Evolutionary conservation across 2,113 vertebrate genomes (phyloP), one percentile per base, ranked within the genome.

Genomic region (Synodontis membranacea): DNA sequence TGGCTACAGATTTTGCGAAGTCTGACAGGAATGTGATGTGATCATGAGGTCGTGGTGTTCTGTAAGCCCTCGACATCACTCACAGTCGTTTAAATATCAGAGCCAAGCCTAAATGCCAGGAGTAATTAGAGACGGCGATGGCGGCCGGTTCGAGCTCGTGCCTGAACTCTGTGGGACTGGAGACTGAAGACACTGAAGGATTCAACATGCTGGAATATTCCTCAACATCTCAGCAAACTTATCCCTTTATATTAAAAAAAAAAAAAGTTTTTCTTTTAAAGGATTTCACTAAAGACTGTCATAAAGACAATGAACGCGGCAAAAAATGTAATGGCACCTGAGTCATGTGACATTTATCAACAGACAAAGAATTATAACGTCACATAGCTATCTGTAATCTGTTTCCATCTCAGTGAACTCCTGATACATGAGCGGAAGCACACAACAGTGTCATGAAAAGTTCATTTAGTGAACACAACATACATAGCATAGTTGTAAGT

Each of bases 11-110:
- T 58, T 21, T 42, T 34, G 12, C 66, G 34, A 75, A 52, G 60
- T 60, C 54, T 52, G 86, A 84, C 66, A 70, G 84, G 56, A 80
- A 85, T 60, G 85, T 75, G 75, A 89, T 89, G 81, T 86, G 82
- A 88, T 89, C 89, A 86, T 56, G 84, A 84, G 86, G 89, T 88
- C 87, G 64, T 42, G 64, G 72, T 83, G 83, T 84, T 87, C 72
- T 72, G 80, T 64, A 84, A 86, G 86, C 82, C 84, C 87, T 88
- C 78, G 80, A 88, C 84, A 88, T 62, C 62, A 42, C 86, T 87
- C 87, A 31, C 81, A 48, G 56, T 84, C 76, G 64, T 90, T 90
- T 89, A 90, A 90, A 90, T 90, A 90, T 89, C 89, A 90, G 85
- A 88, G 82, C 80, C 64, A n/a, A 75, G 84, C 50, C 82, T 89